Evolutionary conservation across 1,140 invertebrate genomes (phyloP), one percentile per base, ranked within the genome.

Genomic region (Drosophila ananassae): DNA sequence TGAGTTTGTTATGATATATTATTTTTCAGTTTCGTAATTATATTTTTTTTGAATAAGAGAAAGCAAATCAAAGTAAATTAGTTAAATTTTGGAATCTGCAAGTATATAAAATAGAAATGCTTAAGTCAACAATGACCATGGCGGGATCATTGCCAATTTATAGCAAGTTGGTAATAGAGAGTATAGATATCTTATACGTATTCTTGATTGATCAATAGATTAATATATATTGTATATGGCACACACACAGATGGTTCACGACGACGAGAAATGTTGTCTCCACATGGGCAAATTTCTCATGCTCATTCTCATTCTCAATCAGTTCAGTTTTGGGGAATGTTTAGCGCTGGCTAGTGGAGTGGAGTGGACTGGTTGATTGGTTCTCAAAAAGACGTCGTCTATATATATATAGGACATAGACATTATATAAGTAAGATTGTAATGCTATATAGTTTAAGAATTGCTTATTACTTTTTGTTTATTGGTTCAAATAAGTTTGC

Each of bases 31-130:
- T 84, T 80, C 53, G 32, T 76, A 53, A 68, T 34, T 52, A 69
- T 68, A 47, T 63, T 66, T 82, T 77, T 79, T 77, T 90, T 90
- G 89, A 90, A 89, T 90, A 90, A 90, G 89, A 90, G 77, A 90
- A 90, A 90, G 87, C 89, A 90, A 90, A 90, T 90, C 79, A 90
- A 90, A 89, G 85, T 90, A 83, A 90, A 90, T 90, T 90, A 90
- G 89, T 90, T 90, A 89, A 89, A 89, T 89, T 89, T 85, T 89
- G 84, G 84, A 72, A 89, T 89, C 84, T 89, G 84, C 77, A 89
- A 89, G 84, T 89, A 89, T 75, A 89, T 87, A 89, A 89, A 89
- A 83, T 89, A 89, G 85, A 89, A 89, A 89, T 89, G 83, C 83
- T 89, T 89, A 89, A 89, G 79, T 89, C 83, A 89, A 89, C 83